Percentiles rank a stretch among this genome's conserved stretches.
phyloP scores from a whole-genome alignment of 2,888 invertebrate species.

The Andricus curvator region DNA sequence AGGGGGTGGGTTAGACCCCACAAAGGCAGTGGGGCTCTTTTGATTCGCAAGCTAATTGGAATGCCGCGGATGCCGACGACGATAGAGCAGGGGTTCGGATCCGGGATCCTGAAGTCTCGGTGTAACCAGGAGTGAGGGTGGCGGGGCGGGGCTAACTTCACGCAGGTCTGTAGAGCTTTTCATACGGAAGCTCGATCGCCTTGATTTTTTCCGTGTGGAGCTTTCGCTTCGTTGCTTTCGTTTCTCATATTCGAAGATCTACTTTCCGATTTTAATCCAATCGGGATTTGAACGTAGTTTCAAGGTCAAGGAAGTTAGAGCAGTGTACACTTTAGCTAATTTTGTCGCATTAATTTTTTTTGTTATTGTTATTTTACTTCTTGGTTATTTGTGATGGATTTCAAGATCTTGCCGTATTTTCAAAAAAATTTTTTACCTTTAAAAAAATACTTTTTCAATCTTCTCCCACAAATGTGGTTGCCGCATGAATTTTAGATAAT shows the following conservation, averaged over 20 bases:
- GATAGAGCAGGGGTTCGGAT: conserved; percentile 68
- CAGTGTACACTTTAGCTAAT: not conserved
- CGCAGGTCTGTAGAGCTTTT: conserved; percentile 53
- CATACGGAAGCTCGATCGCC: conserved; percentile 30
- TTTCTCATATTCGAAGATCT: conserved; percentile 7
- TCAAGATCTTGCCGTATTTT: too few relatives aligned
- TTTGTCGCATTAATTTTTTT: too few relatives aligned
- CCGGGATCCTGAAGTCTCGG: conserved; percentile 65
- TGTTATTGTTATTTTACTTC: too few relatives aligned
- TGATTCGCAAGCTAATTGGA: conserved; percentile 78
- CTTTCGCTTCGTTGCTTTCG: not conserved
- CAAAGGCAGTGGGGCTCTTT: conserved; percentile 77
- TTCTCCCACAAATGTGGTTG: too few relatives aligned
- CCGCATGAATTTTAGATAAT: too few relatives aligned
- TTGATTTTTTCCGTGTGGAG: conserved; percentile 26
- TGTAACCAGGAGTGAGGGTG: conserved; percentile 57
- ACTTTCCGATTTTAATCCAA: not conserved
- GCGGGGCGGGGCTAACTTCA: conserved; percentile 76
- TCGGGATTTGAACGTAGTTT: not conserved
- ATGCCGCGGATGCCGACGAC: conserved; percentile 77
- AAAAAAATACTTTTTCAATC: too few relatives aligned
- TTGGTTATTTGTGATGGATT: too few relatives aligned
- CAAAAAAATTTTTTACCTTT: too few relatives aligned
- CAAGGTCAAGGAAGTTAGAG: not conserved
- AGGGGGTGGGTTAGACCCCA: conserved; percentile 71